phyloP scores from a whole-genome alignment of 2,113 vertebrate genomes.

The Butastur rufipennis region DNA sequence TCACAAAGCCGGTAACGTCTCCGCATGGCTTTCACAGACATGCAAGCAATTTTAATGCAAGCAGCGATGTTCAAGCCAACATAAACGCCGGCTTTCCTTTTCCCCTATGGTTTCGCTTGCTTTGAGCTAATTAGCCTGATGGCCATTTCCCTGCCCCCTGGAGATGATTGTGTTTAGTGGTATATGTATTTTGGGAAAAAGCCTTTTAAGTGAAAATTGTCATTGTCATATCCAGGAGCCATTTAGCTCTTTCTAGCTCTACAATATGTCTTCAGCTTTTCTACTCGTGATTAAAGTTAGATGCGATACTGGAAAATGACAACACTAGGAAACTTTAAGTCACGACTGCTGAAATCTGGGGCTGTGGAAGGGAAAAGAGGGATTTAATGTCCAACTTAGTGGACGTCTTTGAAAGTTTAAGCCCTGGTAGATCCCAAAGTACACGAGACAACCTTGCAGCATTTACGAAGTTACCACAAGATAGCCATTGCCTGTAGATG shows the following conservation, averaged over 20 bases:
- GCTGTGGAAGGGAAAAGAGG: not conserved
- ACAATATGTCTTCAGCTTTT: not conserved
- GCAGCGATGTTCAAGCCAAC: not conserved
- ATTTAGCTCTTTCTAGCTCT: not conserved
- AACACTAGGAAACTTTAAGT: not conserved
- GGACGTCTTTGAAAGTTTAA: not conserved
- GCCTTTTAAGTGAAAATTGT: conserved; percentile 17
- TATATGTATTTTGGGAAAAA: conserved; percentile 26
- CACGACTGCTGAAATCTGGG: not conserved
- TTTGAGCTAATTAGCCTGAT: conserved; percentile 45
- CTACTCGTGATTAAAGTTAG: not conserved
- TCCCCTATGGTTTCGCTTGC: not conserved
- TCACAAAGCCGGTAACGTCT: not conserved
- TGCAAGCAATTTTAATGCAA: not conserved
- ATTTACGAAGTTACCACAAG: not conserved
- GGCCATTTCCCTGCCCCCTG: conserved; percentile 9
- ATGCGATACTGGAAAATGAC: not conserved
- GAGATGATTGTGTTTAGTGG: not conserved
- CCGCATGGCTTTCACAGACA: not conserved
- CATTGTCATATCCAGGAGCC: not conserved
- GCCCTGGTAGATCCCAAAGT: not conserved
- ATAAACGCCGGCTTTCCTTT: not conserved
- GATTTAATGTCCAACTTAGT: not conserved
- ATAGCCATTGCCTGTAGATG: not conserved
- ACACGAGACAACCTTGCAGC: not conserved